Evolutionary conservation across 1,140 invertebrate species (phyloP).

Genomic region (Heliothis subflexa): DNA sequence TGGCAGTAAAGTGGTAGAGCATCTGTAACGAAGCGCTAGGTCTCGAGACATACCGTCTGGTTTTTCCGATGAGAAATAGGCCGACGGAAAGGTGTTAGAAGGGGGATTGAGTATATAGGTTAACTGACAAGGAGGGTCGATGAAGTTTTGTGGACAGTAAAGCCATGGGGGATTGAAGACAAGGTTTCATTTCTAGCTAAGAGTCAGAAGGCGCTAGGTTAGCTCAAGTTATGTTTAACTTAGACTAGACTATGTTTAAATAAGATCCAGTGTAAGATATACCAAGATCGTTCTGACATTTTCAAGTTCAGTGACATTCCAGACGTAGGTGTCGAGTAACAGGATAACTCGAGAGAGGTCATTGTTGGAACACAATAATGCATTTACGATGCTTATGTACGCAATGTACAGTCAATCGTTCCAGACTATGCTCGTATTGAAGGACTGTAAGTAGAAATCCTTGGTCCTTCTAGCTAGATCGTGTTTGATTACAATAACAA

Average conservation of each 20-base stretch:
- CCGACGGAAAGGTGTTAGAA: neutral
- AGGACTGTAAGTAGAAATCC: no score
- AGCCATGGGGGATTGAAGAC: no score
- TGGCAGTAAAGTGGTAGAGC: neutral
- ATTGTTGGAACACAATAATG: neutral
- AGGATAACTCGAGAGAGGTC: neutral
- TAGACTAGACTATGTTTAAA: no score
- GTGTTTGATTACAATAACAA: no score
- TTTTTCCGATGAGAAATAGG: neutral
- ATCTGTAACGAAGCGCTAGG: conserved; percentile 32
- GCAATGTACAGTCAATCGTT: neutral
- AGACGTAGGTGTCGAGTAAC: neutral
- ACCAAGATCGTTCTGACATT: neutral
- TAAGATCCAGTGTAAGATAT: neutral
- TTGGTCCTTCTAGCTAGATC: no score
- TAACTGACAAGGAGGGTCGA: neutral
- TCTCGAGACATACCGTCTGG: conserved; percentile 26
- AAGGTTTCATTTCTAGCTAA: no score
- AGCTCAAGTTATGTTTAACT: no score
- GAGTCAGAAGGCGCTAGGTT: no score
- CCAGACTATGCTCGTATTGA: no score
- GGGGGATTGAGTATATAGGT: neutral
- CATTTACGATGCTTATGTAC: neutral
- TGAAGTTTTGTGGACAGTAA: no score
- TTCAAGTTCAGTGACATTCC: conserved; percentile 27